Percentiles rank a stretch among this genome's conserved stretches.
Evolutionary conservation across 2,888 invertebrate species (phyloP).

Genomic region (Campaea margaritaria): DNA sequence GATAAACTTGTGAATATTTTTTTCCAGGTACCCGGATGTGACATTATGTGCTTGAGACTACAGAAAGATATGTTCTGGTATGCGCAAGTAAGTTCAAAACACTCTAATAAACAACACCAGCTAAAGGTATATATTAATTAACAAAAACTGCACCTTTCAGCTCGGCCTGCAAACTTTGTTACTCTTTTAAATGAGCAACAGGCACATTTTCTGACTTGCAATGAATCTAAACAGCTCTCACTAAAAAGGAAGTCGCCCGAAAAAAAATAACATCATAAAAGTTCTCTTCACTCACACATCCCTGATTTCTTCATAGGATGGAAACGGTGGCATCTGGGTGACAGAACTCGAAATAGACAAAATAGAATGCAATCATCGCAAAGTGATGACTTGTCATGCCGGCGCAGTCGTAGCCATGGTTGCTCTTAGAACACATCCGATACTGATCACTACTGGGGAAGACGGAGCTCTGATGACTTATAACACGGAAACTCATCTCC

Average conservation of each 20-base stretch:
- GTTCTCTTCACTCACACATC: neutral
- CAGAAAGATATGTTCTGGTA: slow-evolving; percentile 87
- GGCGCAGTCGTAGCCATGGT: slow-evolving; percentile 89
- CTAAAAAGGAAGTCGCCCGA: too few relatives aligned
- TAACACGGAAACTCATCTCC: slow-evolving; percentile 85
- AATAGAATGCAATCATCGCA: slow-evolving; percentile 68
- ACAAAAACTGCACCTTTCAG: too few relatives aligned
- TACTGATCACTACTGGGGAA: slow-evolving; percentile 89
- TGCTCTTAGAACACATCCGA: slow-evolving; percentile 88
- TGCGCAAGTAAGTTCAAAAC: slow-evolving; percentile 87
- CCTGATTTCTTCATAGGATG: slow-evolving; percentile 86
- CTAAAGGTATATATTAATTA: too few relatives aligned
- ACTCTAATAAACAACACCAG: too few relatives aligned
- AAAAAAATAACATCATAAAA: too few relatives aligned
- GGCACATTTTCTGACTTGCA: too few relatives aligned
- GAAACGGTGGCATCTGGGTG: slow-evolving; percentile 90
- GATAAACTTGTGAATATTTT: neutral
- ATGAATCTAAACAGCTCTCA: too few relatives aligned
- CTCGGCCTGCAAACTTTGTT: too few relatives aligned
- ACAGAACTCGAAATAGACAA: slow-evolving; percentile 78
- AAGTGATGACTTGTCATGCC: slow-evolving; percentile 89
- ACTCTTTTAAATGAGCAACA: too few relatives aligned
- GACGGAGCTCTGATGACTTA: slow-evolving; percentile 91
- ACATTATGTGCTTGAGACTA: slow-evolving; percentile 78
- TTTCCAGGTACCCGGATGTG: slow-evolving; percentile 75